These are phyloP conservation scores for Phenganax stokvisi DNA, from an alignment of 92 coral and sea anemone species.

Conservation along the genomic window DNA sequence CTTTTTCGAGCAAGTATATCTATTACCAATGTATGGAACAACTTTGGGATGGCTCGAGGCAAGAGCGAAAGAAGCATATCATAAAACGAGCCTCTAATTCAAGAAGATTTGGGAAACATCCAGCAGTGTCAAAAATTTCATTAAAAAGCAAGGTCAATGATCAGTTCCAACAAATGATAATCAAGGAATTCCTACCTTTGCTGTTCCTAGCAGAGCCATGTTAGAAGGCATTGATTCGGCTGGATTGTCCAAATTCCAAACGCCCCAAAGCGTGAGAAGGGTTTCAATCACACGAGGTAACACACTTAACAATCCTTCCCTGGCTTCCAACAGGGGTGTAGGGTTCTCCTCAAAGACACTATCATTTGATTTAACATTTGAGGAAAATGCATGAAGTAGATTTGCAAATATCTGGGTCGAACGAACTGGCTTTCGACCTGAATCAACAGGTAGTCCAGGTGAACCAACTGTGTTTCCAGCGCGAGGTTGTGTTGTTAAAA, in stretches of 20 bases:
- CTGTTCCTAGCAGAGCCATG: conserved; percentile 75
- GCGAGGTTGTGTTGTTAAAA: conserved; percentile 85
- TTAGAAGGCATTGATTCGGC: conserved; percentile 67
- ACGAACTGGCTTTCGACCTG: conserved; percentile 57
- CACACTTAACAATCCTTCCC: conserved; percentile 78
- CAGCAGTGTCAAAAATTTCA: background rate
- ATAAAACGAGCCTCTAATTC: too few relatives aligned
- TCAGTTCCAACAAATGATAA: background rate
- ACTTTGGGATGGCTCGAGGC: background rate
- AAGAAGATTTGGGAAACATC: too few relatives aligned
- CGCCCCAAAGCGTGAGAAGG: conserved; percentile 74
- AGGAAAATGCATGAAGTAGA: conserved; percentile 91
- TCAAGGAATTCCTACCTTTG: conserved; percentile 53
- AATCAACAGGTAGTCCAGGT: conserved; percentile 10
- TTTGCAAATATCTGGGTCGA: conserved; percentile 85
- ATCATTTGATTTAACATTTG: conserved; percentile 65
- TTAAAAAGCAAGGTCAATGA: background rate
- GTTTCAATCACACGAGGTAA: conserved; percentile 76
- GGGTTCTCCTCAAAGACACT: conserved; percentile 67
- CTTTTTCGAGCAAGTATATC: too few relatives aligned
- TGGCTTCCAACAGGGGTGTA: conserved; percentile 77
- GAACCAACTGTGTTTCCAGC: conserved; percentile 30
- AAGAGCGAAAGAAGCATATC: background rate
- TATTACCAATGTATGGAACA: too few relatives aligned
- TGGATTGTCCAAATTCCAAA: conserved; percentile 74